A percentile compares a stretch with the other conserved stretches of the same genome.
These are phyloP conservation scores for Incurvaria masculella DNA, from an alignment of 2,888 invertebrate genomes.

Conservation along the genomic window DNA sequence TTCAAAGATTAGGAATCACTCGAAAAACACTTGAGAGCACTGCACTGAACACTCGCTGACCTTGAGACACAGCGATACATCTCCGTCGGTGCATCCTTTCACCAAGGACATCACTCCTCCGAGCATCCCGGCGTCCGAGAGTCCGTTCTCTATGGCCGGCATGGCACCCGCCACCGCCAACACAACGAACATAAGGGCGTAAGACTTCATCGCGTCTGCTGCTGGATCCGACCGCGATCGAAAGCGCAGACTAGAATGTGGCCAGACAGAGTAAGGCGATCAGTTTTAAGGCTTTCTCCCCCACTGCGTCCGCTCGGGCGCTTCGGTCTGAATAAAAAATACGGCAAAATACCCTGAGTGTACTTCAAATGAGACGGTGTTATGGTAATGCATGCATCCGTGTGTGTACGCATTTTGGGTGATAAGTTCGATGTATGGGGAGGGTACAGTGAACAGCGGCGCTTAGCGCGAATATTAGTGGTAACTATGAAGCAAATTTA, in stretches of 20 bases:
- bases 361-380: neutral
- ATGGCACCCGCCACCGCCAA: constrained; percentile 45
- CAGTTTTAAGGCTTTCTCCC: constrained; percentile 49
- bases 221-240: constrained; percentile 36
- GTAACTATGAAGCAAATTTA: no score
- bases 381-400: neutral
- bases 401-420: neutral
- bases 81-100: constrained; percentile 68
- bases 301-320: constrained; percentile 35
- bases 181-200: constrained; percentile 49
- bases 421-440: neutral
- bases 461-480: neutral
- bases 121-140: constrained; percentile 39
- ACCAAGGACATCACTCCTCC: constrained; percentile 60
- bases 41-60: constrained; percentile 32
- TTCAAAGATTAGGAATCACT: no score
- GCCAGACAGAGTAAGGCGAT: constrained; percentile 35
- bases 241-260: constrained; percentile 48
- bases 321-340: constrained; percentile 4
- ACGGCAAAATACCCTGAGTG: neutral
- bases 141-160: constrained; percentile 52
- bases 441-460: neutral
- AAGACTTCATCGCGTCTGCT: constrained; percentile 39
- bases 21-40: neutral
- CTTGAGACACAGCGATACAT: constrained; percentile 70